Evolutionary conservation across 2,888 invertebrate genomes (phyloP), one percentile per base, ranked within the genome.

Genomic region (Scaptomyza reducta): DNA sequence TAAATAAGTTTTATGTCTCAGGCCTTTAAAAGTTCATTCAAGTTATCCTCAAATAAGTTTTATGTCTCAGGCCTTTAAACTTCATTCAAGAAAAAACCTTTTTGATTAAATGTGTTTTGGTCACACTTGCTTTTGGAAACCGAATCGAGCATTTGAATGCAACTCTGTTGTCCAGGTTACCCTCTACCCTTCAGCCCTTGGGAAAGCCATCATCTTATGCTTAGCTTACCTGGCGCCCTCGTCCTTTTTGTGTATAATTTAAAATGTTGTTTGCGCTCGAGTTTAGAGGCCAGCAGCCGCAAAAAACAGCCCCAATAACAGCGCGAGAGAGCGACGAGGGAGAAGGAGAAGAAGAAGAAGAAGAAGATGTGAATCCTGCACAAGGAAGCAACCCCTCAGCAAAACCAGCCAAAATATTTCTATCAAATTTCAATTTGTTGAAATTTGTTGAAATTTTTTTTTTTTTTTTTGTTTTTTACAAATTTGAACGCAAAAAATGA

Each of bases 341-440:
- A 54, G 35, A 33, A 13, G 6, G 16, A 42, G 31, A 33, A 22
- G 1, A n/a, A 29, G 38, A n/a, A 3, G 5, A 22, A 45, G 16
- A 33, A 25, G 14, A 7, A 22, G 35, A 33, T 11, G 22, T 9
- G 10, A 1, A 6, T 22, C 35, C 16, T 22, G 40, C 14, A 4
- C 22, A 31, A 13, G 16, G 9, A 49, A 22, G 10, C 31, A 6
- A 35, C 11, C 14, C 22, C 38, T n/a, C 42, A 59, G 45, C 47
- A 54, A 69, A 69, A 69, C 42, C 76, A 65, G 72, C 75, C 63
- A 75, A 71, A 68, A 79, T 78, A 83, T 85, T 82, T 85, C 83
- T 82, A 82, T 85, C 80, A 82, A 82, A 86, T 86, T 82, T 85
- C 86, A 82, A 85, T 82, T 85, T 82, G 86, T 70, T 85, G 65